These are phyloP conservation scores for Nycticebus coucang DNA, from an alignment of 2,113 vertebrate genomes.

Conservation along the genomic window DNA sequence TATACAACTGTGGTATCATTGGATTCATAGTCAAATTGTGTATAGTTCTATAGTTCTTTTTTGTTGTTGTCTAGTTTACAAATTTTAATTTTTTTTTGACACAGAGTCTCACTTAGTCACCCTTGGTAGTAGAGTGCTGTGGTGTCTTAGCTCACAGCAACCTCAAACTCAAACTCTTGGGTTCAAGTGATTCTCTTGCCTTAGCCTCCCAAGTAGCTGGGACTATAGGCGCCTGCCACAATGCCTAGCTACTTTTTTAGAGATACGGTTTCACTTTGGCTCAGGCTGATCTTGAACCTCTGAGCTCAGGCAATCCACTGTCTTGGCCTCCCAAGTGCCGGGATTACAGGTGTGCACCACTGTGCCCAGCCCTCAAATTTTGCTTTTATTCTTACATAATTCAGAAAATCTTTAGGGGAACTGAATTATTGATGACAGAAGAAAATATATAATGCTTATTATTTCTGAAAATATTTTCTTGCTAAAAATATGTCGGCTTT, in stretches of 20 bases:
- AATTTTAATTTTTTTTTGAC: neutral
- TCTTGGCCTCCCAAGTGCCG: neutral
- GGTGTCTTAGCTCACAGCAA: too few species aligned
- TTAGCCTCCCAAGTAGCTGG: too few species aligned
- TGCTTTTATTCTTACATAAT: constrained; percentile 42
- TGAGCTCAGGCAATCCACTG: neutral
- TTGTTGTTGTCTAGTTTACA: too few species aligned
- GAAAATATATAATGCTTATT: neutral
- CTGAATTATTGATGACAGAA: constrained; percentile 20
- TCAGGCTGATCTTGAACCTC: neutral
- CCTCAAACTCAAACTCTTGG: too few species aligned
- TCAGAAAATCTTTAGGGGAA: constrained; percentile 32
- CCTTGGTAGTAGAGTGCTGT: too few species aligned
- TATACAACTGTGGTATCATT: too few species aligned
- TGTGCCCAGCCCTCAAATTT: neutral
- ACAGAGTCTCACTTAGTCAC: neutral
- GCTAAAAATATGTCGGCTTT: neutral
- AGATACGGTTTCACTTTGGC: neutral
- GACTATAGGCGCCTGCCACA: too few species aligned
- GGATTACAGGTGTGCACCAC: too few species aligned
- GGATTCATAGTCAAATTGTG: constrained; percentile 17
- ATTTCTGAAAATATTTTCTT: too few species aligned
- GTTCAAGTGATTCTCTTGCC: too few species aligned
- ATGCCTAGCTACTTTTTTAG: neutral
- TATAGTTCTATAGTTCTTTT: neutral